Conservation (phyloP, 2,797 vertebrate species). For the Atherinosoma microstoma region DNA sequence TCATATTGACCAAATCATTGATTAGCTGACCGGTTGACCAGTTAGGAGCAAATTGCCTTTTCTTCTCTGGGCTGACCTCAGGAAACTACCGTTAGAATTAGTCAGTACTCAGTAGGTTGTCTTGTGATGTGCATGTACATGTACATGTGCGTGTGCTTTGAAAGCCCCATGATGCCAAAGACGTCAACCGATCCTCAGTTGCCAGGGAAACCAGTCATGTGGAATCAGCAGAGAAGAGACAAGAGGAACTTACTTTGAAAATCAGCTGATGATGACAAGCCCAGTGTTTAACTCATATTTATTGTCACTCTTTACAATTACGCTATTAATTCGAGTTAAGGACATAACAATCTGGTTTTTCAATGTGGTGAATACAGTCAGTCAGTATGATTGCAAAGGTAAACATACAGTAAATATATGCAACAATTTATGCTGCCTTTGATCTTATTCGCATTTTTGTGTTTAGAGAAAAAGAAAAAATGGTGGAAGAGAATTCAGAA, state of each 20-base stretch:
- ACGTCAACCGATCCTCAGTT: slow-evolving; percentile 58
- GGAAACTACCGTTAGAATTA: slow-evolving; percentile 16
- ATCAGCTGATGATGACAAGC: slow-evolving; percentile 52
- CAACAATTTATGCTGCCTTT: neutral
- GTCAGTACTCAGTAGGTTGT: slow-evolving; percentile 38
- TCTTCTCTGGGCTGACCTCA: slow-evolving; percentile 12
- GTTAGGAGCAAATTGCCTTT: neutral
- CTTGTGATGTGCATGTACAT: slow-evolving; percentile 54
- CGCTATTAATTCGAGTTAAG: neutral
- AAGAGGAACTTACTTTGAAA: slow-evolving; percentile 31
- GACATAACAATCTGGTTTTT: neutral
- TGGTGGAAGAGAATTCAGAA: neutral
- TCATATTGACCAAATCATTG: slow-evolving; percentile 25
- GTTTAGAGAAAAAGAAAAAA: neutral
- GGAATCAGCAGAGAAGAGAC: slow-evolving; percentile 41
- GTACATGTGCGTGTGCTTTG: slow-evolving; percentile 21
- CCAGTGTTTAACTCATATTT: neutral
- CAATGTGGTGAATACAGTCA: neutral
- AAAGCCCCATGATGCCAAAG: slow-evolving; percentile 64
- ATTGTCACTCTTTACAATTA: neutral
- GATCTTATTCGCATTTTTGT: neutral
- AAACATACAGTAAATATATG: neutral
- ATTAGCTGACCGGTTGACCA: slow-evolving; percentile 37
- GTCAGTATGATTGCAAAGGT: no score
- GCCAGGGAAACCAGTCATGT: slow-evolving; percentile 62